phyloP scores from a whole-genome alignment of 2,113 vertebrate species.

The Ochotona princeps region DNA sequence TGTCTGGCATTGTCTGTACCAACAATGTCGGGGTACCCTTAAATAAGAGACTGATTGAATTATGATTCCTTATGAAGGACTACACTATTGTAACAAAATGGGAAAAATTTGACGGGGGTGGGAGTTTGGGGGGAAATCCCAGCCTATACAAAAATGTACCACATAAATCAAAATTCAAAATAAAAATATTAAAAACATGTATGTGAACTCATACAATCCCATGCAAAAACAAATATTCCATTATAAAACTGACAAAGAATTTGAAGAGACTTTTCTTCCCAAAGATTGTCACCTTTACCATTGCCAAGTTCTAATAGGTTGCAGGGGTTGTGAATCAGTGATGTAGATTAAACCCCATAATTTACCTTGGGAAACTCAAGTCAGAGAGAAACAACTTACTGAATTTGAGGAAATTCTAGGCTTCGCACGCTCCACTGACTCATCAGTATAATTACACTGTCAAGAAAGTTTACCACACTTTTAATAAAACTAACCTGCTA shows the following conservation, averaged over 20 bases:
- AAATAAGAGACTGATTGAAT: too few species aligned
- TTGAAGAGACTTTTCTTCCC: background rate
- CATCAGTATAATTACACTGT: constrained; percentile 21
- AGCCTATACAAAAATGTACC: too few species aligned
- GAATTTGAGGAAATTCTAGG: background rate
- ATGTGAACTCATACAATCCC: background rate
- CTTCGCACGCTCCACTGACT: background rate
- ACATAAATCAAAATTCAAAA: too few species aligned
- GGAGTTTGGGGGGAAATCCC: too few species aligned
- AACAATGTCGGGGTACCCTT: too few species aligned
- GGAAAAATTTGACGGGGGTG: too few species aligned
- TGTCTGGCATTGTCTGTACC: too few species aligned
- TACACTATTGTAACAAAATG: too few species aligned
- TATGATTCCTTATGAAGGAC: too few species aligned
- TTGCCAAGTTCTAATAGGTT: background rate
- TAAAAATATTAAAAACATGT: background rate
- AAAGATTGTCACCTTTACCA: background rate
- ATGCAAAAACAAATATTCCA: background rate
- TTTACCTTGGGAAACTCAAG: background rate
- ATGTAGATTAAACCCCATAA: background rate
- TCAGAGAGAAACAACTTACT: background rate
- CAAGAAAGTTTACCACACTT: constrained; percentile 36
- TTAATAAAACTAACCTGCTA: background rate
- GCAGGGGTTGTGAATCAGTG: background rate
- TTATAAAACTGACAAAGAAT: background rate